Percentiles rank a stretch among this genome's conserved stretches.
Evolutionary conservation across 2,113 vertebrate genomes (phyloP).

Genomic region (Phodopus roborovskii): DNA sequence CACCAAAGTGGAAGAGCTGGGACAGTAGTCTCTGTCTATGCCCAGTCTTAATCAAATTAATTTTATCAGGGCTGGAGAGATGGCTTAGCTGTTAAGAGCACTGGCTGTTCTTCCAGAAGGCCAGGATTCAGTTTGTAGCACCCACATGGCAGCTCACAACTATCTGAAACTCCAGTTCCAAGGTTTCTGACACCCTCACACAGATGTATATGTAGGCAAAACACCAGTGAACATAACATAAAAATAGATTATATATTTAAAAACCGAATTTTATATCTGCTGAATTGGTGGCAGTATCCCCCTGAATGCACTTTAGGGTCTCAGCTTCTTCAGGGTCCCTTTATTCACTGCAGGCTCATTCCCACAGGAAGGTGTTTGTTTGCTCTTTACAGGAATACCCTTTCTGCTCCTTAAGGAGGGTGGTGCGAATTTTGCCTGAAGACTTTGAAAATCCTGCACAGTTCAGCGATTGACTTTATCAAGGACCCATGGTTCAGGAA

Average conservation of each 20-base stretch:
- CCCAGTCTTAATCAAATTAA: background rate
- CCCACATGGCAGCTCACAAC: background rate
- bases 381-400: background rate
- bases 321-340: background rate
- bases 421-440: slow-evolving; percentile 4
- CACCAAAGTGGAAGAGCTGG: background rate
- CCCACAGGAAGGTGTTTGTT: background rate
- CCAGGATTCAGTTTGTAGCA: background rate
- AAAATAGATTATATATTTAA: background rate
- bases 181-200: background rate
- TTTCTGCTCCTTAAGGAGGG: background rate
- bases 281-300: background rate
- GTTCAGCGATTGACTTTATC: background rate
- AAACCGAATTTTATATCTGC: background rate
- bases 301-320: background rate
- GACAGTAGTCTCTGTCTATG: background rate
- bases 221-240: background rate
- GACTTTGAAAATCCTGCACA: background rate
- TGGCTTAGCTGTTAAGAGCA: background rate
- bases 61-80: background rate
- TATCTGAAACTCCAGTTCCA: background rate
- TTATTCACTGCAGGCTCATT: background rate
- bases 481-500: background rate
- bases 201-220: background rate
- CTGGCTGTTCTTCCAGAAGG: background rate